Evolutionary conservation across 2,113 vertebrate genomes (phyloP).

Genomic region (Cinclus cinclus): DNA sequence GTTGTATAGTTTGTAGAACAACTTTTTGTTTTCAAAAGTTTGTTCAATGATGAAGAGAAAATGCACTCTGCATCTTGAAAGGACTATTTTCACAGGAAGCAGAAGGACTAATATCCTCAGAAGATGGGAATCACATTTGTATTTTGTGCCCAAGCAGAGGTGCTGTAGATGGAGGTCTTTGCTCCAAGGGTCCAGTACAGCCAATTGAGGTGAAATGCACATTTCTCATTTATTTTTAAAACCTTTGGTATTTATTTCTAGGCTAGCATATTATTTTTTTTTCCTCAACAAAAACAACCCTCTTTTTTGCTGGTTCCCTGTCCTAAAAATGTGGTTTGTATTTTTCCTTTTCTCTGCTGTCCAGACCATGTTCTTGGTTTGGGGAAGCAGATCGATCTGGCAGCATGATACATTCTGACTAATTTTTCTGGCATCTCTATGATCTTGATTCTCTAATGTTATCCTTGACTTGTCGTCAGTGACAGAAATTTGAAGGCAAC

Average conservation of each 20-base stretch:
- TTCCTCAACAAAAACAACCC: background rate
- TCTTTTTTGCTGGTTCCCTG: background rate
- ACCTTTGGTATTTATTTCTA: background rate
- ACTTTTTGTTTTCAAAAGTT: background rate
- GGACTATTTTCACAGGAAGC: background rate
- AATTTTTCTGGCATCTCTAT: conserved; percentile 58
- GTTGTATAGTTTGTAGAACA: background rate
- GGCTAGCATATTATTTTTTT: background rate
- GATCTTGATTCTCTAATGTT: conserved; percentile 36
- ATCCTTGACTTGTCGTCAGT: conserved; percentile 11
- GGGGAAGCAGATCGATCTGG: conserved; percentile 45
- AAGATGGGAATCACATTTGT: background rate
- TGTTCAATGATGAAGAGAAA: background rate
- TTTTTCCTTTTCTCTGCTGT: background rate
- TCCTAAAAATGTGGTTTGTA: background rate
- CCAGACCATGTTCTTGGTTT: background rate
- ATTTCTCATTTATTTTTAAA: background rate
- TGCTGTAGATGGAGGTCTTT: background rate
- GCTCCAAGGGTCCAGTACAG: background rate
- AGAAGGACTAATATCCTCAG: background rate
- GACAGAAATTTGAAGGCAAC: conserved; percentile 47
- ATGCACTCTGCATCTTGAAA: background rate
- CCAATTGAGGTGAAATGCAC: background rate
- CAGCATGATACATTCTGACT: conserved; percentile 3
- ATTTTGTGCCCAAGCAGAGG: background rate